Evolutionary conservation across 53 echinoderm and acorn worm species (phyloP), one percentile per base, ranked within the genome.

Genomic region (Holothuria leucospilota): DNA sequence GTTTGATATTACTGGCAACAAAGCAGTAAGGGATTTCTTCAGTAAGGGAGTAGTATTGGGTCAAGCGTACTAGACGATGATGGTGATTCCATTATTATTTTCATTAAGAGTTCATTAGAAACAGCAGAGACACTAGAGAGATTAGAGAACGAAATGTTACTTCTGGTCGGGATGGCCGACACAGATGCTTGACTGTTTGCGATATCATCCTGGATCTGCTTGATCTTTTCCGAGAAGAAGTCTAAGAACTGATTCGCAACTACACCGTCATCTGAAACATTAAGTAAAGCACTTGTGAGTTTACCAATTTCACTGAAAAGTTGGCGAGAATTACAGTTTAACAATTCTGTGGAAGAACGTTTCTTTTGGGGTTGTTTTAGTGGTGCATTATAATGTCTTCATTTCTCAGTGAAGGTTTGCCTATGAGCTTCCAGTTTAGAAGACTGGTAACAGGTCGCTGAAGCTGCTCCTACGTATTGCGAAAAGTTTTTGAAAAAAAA

Each of bases 1-100:
- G 18, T 79, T 25, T 46, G 88, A 81, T 29, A 89, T 88, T 58
- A 88, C 60, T 38, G 84, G 89, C 60, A 84, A 58, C 21, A 89
- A 62, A 38, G 15, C 51, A 41, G 83, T 49, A 6, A 89, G 52
- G 40, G 39, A 66, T 29, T 39, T 21, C 64, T 84, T 89, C 7
- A 89, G 73, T 41, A 89, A 62, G 59, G 59, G 72, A 7, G 84
- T 72, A 21, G 89, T 1, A 89, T 59, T 23, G 75, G 89, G 40
- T 89, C 89, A 13, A 89, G 72, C 10, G 46, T 84, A 63, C 84
- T 71, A 20, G 89, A 84, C 68, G 82, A 73, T 8, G 82, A 52
- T 66, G 82, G 82, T 53, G 68, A 68, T 11, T 68, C 20, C 16
- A 52, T 42, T 15, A 88, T 88, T 20, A 61, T 69, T 83, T 82